Evolutionary conservation across 2,888 invertebrate species (phyloP), one percentile per base, ranked within the genome.

Genomic region (Polyommatus icarus): DNA sequence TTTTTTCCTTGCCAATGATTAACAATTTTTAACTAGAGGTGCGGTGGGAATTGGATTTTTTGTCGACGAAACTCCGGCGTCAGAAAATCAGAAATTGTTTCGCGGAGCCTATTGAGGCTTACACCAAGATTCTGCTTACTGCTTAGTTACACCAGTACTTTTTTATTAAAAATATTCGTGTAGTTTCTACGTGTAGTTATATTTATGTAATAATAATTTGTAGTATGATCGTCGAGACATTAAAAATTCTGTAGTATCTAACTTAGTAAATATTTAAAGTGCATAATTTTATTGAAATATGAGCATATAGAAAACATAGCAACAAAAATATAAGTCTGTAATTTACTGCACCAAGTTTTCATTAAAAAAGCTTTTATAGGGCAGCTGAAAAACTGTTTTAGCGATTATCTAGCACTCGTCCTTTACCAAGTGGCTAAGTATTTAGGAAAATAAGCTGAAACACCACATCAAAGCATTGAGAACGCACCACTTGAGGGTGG

Each of bases 401-500:
- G 54, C 75, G 10, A 54, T 73, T 73, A 15, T 40, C 4, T 24
- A 50, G 7, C 50, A 15, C 50, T 20, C 61, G 24, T 73, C 75
- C 54, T 29, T 46, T 73, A 73, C 46, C 50, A 75, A 75, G 54
- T 54, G 54, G 50, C 29, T 29, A 8, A 50, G 50, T 50, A 75
- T 75, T 75, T 75, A 29, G 75, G 54, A 75, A 75, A 75, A 75
- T 75, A 75, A 75, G 54, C 75, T 75, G 54, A 75, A 75, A 75
- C 50, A 75, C 75, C 75, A 75, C 75, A 75, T 75, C 54, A 76
- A 76, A 76, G 61, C 76, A 76, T 76, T 40, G 61, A 76, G 59
- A 75, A 50, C 29, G n/a, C 29, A 82, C 81, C 81, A 83, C 83
- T 82, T 81, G 78, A 78, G 82, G 82, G 80, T 81, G 79, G 84